These are phyloP conservation scores for Leptothorax acervorum DNA, from an alignment of 2,888 invertebrate species.

Conservation along the genomic window DNA sequence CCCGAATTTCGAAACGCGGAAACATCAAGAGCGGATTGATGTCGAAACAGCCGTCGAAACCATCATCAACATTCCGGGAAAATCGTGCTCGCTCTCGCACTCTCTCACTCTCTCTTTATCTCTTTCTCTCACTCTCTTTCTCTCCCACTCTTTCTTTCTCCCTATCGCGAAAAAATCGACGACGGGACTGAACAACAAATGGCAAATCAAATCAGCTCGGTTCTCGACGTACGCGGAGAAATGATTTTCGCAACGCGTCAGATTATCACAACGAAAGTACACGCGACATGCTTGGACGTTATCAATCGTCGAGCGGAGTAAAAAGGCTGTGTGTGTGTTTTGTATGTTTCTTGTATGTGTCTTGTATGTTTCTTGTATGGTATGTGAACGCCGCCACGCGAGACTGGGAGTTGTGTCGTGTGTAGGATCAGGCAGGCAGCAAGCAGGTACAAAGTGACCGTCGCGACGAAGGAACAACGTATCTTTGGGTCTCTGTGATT, in stretches of 20 bases:
- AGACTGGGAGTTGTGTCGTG: constrained; percentile 72
- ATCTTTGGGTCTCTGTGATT: constrained; percentile 34
- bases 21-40: constrained; percentile 69
- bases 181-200: constrained; percentile 47
- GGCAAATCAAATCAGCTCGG: constrained; percentile 46
- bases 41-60: constrained; percentile 78
- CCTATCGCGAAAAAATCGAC: constrained; percentile 41
- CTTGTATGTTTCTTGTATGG: neutral
- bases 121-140: neutral
- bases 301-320: constrained; percentile 55
- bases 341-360: neutral
- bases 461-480: constrained; percentile 76
- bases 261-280: constrained; percentile 75
- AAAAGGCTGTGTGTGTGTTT: neutral
- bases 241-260: constrained; percentile 56
- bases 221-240: constrained; percentile 36
- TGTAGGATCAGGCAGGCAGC: constrained; percentile 76
- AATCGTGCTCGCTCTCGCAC: constrained; percentile 53
- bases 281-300: constrained; percentile 75
- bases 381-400: constrained; percentile 52
- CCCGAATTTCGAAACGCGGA: constrained; percentile 67
- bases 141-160: neutral
- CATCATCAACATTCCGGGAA: constrained; percentile 72
- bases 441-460: constrained; percentile 77
- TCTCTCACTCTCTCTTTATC: neutral